Evolutionary conservation across 1,140 invertebrate genomes (phyloP), one percentile per base, ranked within the genome.

Genomic region (Acromyrmex heyeri): DNA sequence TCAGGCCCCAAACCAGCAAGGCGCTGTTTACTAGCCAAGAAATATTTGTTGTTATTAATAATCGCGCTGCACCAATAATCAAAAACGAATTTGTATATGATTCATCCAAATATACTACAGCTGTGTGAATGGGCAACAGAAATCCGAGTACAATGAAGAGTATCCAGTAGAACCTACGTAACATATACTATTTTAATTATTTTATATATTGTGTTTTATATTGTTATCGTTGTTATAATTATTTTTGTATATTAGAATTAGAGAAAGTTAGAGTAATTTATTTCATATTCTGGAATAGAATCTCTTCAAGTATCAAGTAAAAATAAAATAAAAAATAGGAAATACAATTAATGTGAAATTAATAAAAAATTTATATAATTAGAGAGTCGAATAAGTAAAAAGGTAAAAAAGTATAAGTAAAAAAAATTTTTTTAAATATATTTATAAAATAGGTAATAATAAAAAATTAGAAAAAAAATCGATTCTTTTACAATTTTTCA

Each of bases 31-130:
- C 95, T 1, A 98, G 93, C 96, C 97, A 97, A 1, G 96, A 95
- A 2, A 96, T 92, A 85, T 97, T 96, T 0, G 96, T 88, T 0
- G 96, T 95, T 3, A 98, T 92, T 0, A 95, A 93, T 55, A 97
- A 96, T 18, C 97, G 95, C 62, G 98, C 89, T 91, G 97, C 96
- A n/a, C 97, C 97, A 10, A 97, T 94, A 1, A 97, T 95, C 44
- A 97, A 96, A n/a, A 97, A 92, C 0, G 96, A 93, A 61, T 95
- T 96, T 4, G 94, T 79, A 0, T 97, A 92, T 0, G 96, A 95
- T 87, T 98, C 97, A 10, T 96, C 96, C 96, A 97, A 98, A 90
- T 98, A 98, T 93, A 97, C 97, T 0, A 97, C 95, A 0, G 97
- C 97, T 0, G 97, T 96, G 89, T 98, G 97, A 2, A 98, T 93